Conservation (phyloP, 2,113 vertebrate genomes). For the Phylloscopus trochilus region DNA sequence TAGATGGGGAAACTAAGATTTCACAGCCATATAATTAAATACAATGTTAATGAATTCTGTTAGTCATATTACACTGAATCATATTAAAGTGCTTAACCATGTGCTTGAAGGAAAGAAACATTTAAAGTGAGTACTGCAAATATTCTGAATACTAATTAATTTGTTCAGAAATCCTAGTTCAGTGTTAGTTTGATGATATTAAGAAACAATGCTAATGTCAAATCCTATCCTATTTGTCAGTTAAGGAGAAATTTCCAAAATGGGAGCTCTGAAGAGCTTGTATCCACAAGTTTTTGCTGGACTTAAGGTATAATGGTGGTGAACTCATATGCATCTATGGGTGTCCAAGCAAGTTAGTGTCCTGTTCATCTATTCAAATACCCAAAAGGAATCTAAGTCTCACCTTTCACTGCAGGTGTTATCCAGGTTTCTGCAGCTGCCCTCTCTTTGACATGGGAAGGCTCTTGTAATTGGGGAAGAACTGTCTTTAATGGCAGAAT, state of each 20-base stretch:
- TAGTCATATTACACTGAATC: slow-evolving; percentile 64
- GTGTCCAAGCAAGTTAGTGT: not conserved
- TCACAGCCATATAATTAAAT: slow-evolving; percentile 56
- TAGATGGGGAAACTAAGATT: slow-evolving; percentile 43
- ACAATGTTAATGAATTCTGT: slow-evolving; percentile 60
- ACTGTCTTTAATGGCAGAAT: not conserved
- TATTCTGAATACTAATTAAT: slow-evolving; percentile 68
- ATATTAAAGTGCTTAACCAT: slow-evolving; percentile 58
- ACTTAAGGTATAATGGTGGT: accelerated
- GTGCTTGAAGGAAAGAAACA: slow-evolving; percentile 53
- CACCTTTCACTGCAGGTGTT: not conserved
- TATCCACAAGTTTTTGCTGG: not conserved
- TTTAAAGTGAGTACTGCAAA: slow-evolving; percentile 51
- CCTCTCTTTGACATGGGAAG: not conserved
- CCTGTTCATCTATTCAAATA: not conserved
- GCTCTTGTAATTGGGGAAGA: not conserved
- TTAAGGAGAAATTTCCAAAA: slow-evolving; percentile 31
- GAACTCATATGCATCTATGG: not conserved
- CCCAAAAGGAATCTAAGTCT: not conserved
- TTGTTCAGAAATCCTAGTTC: slow-evolving; percentile 55
- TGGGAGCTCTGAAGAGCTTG: not conserved
- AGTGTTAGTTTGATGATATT: slow-evolving; percentile 53
- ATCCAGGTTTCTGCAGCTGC: not conserved
- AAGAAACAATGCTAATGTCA: slow-evolving; percentile 50
- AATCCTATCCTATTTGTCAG: slow-evolving; percentile 43